phyloP scores from a whole-genome alignment of 2,888 invertebrate species.

The Dastarcus helophoroides region DNA sequence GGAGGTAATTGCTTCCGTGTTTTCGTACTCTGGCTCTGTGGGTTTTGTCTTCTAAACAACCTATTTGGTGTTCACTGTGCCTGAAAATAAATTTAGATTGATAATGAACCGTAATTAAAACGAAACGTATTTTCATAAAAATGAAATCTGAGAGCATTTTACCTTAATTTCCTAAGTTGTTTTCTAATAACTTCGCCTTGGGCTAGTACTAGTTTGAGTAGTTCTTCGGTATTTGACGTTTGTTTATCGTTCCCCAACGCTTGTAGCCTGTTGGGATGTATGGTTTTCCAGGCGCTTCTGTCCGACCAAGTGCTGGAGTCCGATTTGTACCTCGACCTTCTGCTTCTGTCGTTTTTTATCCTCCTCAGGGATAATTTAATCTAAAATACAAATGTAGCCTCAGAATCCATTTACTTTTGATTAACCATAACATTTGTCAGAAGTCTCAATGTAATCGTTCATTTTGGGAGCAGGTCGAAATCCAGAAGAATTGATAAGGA shows the following conservation, averaged over 20 bases:
- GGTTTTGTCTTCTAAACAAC: conserved; percentile 64
- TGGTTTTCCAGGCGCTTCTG: conserved; percentile 33
- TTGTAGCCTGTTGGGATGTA: conserved; percentile 37
- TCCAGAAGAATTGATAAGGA: no score
- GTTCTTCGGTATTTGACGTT: conserved; percentile 38
- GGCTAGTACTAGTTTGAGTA: conserved; percentile 45
- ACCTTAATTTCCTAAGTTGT: conserved; percentile 37
- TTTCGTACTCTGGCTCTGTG: conserved; percentile 62
- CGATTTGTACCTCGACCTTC: conserved; percentile 30
- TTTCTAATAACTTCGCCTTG: conserved; percentile 48
- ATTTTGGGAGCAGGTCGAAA: no score
- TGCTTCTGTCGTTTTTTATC: conserved; percentile 30
- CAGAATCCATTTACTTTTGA: no score
- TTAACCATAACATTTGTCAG: no score
- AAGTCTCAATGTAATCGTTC: no score
- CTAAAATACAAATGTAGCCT: no score
- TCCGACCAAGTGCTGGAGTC: conserved; percentile 33
- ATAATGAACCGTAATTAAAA: no score
- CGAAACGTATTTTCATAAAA: conserved; percentile 1
- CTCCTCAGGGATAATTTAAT: conserved; percentile 37
- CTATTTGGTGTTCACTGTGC: conserved; percentile 59
- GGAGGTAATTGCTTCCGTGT: conserved; percentile 67
- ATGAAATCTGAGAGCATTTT: no score
- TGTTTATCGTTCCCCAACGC: conserved; percentile 35
- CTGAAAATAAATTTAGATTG: no score